Conservation (phyloP, 2,113 vertebrate species). For the Chrysochloris asiatica region DNA sequence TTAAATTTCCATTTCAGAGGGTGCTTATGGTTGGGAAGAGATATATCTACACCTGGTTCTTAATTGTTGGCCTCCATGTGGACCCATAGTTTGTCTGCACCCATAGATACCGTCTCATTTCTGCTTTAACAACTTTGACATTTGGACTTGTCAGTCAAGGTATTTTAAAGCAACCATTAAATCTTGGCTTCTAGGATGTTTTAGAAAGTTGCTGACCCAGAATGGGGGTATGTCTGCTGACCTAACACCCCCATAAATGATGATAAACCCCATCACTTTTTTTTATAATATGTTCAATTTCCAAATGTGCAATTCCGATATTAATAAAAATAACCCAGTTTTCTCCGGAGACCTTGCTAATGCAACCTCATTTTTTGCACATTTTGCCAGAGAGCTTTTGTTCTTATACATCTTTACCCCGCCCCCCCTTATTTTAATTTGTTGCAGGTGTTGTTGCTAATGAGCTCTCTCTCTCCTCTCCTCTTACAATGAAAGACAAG, state of each 20-base stretch:
- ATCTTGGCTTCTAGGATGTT: background rate
- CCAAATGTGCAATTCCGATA: slow-evolving; percentile 19
- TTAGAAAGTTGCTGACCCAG: background rate
- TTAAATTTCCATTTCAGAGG: slow-evolving; percentile 74
- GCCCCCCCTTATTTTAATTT: slow-evolving; percentile 66
- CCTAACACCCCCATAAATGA: background rate
- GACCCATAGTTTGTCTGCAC: too few relatives aligned
- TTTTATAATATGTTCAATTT: background rate
- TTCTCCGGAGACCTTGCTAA: slow-evolving; percentile 60
- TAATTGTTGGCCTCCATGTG: slow-evolving; percentile 46
- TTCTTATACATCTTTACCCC: slow-evolving; percentile 55
- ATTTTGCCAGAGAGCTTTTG: slow-evolving; percentile 65
- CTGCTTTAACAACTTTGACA: slow-evolving; percentile 64
- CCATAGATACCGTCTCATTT: background rate
- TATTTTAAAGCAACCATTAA: slow-evolving; percentile 35
- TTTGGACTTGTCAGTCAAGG: slow-evolving; percentile 34
- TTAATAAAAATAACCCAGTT: slow-evolving; percentile 58
- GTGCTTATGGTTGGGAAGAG: slow-evolving; percentile 56
- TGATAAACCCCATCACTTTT: background rate
- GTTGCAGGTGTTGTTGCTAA: slow-evolving; percentile 81
- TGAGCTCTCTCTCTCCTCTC: slow-evolving; percentile 60
- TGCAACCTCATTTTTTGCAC: slow-evolving; percentile 67
- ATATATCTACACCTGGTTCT: slow-evolving; percentile 55
- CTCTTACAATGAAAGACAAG: slow-evolving; percentile 67
- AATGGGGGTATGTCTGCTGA: background rate